These are phyloP conservation scores for Aplodontia rufa DNA, from an alignment of 2,113 vertebrate genomes.

Conservation along the genomic window DNA sequence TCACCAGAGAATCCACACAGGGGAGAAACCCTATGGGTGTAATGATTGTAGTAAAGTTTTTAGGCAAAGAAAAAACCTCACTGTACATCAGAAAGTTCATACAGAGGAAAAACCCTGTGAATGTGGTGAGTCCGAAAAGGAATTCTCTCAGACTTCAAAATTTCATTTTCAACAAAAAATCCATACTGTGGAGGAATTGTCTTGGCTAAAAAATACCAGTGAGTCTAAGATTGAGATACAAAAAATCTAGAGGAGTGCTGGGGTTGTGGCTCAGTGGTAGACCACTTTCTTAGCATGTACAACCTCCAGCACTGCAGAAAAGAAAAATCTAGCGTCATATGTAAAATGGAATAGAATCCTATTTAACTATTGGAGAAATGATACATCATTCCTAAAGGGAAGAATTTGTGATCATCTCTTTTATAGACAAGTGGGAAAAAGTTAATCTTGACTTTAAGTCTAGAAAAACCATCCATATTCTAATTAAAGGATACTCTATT, in stretches of 20 bases:
- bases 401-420: not conserved
- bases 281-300: not conserved
- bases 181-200: constrained; percentile 12
- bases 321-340: constrained; percentile 1
- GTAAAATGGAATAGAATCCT: not conserved
- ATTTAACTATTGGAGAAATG: not conserved
- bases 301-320: not conserved
- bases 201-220: constrained; percentile 55
- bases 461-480: constrained; percentile 29
- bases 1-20: constrained; percentile 72
- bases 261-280: not conserved
- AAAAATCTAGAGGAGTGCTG: constrained; percentile 25
- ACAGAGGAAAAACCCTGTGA: constrained; percentile 62
- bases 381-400: not conserved
- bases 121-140: constrained; percentile 42
- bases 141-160: constrained; percentile 35
- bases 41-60: constrained; percentile 72
- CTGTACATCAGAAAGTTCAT: constrained; percentile 69
- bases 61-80: constrained; percentile 70
- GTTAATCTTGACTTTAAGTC: constrained; percentile 19
- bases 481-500: not conserved
- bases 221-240: constrained; percentile 51
- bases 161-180: constrained; percentile 54
- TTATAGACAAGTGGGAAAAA: not conserved
- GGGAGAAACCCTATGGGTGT: constrained; percentile 68